Base-by-base conservation (phyloP, 2,888 invertebrate genomes). In the Acanthosepion esculentum region DNA sequence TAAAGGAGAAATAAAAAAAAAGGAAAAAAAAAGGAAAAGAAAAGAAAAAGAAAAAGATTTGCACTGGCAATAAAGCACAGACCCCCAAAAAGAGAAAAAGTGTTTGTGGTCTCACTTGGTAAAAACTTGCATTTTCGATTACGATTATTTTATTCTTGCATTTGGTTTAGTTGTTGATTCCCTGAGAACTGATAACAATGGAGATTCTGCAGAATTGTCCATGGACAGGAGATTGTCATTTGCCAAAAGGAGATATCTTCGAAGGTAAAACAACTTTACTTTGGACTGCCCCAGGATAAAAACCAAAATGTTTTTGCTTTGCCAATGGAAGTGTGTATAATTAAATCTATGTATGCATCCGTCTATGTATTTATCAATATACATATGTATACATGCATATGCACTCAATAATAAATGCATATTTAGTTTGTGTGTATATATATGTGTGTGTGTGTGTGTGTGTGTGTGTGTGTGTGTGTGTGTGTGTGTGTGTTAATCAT, bases 51-150 rank as follows among this genome's bases (percentile, higher is more conserved):
- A n/a, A n/a, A 78, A n/a, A 78, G n/a, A 78, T 33, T 78, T 78
- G n/a, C 78, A n/a, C 33, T 78, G n/a, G n/a, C 78, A 3, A 78
- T n/a, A 33, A 78, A n/a, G 78, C 78, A 78, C n/a, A n/a, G 78
- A 78, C 78, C 78, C n/a, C 78, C 4, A 33, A 0, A 78, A 29
- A 53, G 8, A 48, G 29, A 18, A 48, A 18, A 48, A 41, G 53
- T 48, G 12, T 48, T 93, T 93, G 50, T 50, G n/a, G 93, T 93
- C 93, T 93, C 93, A 93, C 53, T 93, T 93, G 93, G 93, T 93
- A 93, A 93, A 93, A 93, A 93, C 93, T 93, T 93, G 93, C 53
- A 53, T 93, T 93, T 93, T 78, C 78, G 78, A 78, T 78, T 33
- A 78, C 33, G n/a, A 33, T 2, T 33, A 78, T 15, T 33, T 78